Evolutionary conservation across 2,888 invertebrate species (phyloP), one percentile per base, ranked within the genome.

Genomic region (Drosophila neutralis): DNA sequence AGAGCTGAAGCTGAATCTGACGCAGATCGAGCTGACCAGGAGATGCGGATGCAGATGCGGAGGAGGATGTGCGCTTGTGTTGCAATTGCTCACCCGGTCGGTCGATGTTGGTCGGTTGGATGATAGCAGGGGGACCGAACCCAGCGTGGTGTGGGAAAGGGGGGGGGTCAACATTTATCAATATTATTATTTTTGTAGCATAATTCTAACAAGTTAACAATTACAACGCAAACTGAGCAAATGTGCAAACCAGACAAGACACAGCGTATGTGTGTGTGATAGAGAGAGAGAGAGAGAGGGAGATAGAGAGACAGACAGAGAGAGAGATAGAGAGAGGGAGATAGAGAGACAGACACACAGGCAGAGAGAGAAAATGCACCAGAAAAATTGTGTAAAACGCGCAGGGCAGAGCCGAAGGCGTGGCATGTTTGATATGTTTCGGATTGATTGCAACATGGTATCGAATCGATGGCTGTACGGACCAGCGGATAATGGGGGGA

Each of bases 121-220:
- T 15, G 38, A 29, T n/a, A n/a, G 13, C 38, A 13, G 27, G 18
- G 40, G 8, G 21, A 8, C 24, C 24, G 15, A 7, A 15, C 24
- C 45, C 21, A 15, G 0, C 4, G 21, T 15, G 7, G 2, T 24
- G 45, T 1, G 15, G 13, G 4, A 13, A 45, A 7, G 35, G 24
- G n/a, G 21, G 21, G 13, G 31, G 18, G 54, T 54, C 53, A 62
- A 78, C 48, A 78, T 80, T 75, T 82, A 83, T 80, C 83, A 83
- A 83, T 83, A 82, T 82, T 83, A 67, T 66, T 70, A 75, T 75
- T 83, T 85, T 83, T 70, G 69, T 85, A 83, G 83, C 85, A 80
- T 83, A 83, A 83, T 85, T 83, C 69, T 77, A 74, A 71, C 36
- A 59, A 75, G 10, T 67, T 63, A 64, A 73, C 68, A 69, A 69